Conservation (phyloP, 2,888 invertebrate genomes). For the Apamea anceps region DNA sequence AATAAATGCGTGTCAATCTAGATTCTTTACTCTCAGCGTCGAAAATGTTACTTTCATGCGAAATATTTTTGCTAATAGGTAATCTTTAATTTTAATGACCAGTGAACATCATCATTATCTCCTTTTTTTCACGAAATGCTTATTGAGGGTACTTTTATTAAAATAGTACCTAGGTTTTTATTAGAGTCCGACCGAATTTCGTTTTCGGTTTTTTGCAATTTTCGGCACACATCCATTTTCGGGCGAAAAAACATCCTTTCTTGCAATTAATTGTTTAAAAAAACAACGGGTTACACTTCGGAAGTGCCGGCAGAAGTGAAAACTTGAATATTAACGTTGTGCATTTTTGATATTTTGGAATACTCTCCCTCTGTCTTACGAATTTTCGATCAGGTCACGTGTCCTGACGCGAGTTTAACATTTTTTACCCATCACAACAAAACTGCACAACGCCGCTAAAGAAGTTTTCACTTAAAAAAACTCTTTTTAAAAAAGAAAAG, state of each 20-base stretch:
- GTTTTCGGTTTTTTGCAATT: neutral
- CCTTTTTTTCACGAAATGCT: neutral
- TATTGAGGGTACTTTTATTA: neutral
- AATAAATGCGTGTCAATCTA: conserved; percentile 30
- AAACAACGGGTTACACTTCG: no score
- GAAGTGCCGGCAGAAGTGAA: no score
- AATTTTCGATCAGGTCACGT: no score
- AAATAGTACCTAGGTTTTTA: neutral
- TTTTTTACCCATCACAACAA: no score
- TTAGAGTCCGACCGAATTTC: neutral
- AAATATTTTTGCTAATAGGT: neutral
- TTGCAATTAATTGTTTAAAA: no score
- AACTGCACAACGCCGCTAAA: no score
- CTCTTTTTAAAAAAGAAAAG: no score
- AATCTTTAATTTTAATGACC: conserved; percentile 3
- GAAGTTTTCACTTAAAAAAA: no score
- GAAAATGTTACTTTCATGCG: conserved; percentile 9
- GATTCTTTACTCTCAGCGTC: neutral
- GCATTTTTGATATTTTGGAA: no score
- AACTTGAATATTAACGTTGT: no score
- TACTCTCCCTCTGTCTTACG: no score
- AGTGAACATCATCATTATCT: neutral
- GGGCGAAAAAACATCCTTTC: neutral
- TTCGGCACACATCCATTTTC: neutral
- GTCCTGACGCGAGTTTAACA: no score